Evolutionary conservation across 2,113 vertebrate genomes (phyloP).

Genomic region (Halcyon senegalensis): DNA sequence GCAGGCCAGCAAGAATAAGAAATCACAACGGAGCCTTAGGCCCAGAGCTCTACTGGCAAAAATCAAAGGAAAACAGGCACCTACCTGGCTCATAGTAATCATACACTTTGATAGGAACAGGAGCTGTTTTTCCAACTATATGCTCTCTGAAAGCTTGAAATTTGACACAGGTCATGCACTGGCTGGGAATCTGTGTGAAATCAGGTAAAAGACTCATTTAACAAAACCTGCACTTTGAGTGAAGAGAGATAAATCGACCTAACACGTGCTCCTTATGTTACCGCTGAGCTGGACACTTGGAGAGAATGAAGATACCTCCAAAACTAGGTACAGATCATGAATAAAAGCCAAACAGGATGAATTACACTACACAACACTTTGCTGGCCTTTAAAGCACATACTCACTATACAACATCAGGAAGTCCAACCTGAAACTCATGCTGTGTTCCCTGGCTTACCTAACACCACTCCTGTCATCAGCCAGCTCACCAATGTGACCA

Average conservation of each 20-base stretch:
- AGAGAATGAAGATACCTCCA: background rate
- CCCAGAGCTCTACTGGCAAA: background rate
- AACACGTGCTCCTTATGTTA: fast-evolving
- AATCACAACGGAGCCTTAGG: background rate
- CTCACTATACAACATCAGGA: background rate
- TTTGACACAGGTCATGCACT: constrained; percentile 91
- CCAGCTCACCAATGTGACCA: background rate
- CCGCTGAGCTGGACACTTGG: fast-evolving
- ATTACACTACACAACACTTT: background rate
- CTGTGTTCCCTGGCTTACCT: background rate
- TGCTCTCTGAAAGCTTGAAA: constrained; percentile 89
- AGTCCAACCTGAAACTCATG: background rate
- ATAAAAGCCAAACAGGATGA: background rate
- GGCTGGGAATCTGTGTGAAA: constrained; percentile 85
- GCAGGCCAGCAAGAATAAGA: background rate
- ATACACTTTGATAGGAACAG: constrained; percentile 90
- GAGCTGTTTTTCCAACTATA: constrained; percentile 92
- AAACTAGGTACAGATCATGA: fast-evolving
- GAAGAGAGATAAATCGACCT: background rate
- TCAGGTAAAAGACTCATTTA: background rate
- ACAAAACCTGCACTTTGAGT: background rate
- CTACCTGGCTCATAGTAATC: constrained; percentile 95
- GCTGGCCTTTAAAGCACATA: background rate
- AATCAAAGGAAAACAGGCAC: background rate
- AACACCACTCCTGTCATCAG: background rate